Evolutionary conservation across 1,140 invertebrate genomes (phyloP).

Genomic region (Pomacea maculata): DNA sequence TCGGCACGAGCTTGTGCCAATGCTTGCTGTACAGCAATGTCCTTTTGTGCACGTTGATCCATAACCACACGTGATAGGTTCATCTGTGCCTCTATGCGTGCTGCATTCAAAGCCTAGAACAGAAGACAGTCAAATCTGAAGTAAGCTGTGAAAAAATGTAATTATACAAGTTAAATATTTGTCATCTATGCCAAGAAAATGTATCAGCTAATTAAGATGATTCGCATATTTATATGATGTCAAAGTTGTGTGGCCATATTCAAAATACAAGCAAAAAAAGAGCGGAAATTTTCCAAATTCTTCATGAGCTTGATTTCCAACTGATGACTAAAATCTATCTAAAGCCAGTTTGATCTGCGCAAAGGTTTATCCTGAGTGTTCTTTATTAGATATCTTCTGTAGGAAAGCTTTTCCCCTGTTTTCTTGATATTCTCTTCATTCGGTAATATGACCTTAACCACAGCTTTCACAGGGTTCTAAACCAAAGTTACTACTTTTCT

Average conservation of each 20-base stretch:
- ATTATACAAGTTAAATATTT: neutral
- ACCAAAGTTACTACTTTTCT: no score
- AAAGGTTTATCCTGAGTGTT: no score
- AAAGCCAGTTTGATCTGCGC: no score
- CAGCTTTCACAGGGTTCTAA: no score
- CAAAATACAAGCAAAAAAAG: no score
- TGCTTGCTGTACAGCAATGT: slow-evolving; percentile 62
- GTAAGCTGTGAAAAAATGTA: neutral
- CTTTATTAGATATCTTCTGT: no score
- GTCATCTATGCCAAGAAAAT: neutral
- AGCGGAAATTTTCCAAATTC: no score
- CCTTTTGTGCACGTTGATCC: slow-evolving; percentile 62
- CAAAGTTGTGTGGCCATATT: neutral
- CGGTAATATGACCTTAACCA: no score
- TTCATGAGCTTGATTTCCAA: no score
- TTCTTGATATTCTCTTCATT: no score
- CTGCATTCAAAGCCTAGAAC: slow-evolving; percentile 57
- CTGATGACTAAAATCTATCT: no score
- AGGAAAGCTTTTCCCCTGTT: no score
- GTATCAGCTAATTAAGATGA: neutral
- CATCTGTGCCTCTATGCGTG: slow-evolving; percentile 61
- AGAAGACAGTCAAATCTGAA: slow-evolving; percentile 8
- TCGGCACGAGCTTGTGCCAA: slow-evolving; percentile 56
- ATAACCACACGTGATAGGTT: slow-evolving; percentile 59
- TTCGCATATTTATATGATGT: neutral